Conservation (phyloP, 2,888 invertebrate genomes). For the Drosophila affinis region DNA sequence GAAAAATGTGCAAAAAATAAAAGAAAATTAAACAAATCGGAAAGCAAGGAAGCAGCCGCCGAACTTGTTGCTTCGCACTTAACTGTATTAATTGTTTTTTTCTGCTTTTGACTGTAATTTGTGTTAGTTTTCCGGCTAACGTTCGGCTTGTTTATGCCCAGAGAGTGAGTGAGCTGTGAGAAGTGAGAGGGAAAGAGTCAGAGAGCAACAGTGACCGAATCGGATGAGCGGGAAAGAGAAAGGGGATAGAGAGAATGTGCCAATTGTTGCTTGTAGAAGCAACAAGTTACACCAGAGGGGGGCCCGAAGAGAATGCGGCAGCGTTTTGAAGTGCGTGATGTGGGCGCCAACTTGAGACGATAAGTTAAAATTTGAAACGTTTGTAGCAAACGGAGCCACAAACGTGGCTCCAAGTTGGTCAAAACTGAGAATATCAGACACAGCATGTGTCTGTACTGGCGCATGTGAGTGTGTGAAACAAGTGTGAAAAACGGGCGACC, state of each 20-base stretch:
- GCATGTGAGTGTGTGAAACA: constrained; percentile 57
- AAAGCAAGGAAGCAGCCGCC: constrained; percentile 49
- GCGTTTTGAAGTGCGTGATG: constrained; percentile 29
- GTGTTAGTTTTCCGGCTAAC: constrained; percentile 62
- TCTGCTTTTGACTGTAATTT: constrained; percentile 51
- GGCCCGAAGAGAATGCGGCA: constrained; percentile 9
- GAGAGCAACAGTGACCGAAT: constrained; percentile 7
- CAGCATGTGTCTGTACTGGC: constrained; percentile 7
- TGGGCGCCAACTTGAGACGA: constrained; percentile 52
- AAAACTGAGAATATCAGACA: constrained; percentile 57
- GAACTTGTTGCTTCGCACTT: constrained; percentile 63
- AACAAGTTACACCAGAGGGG: constrained; percentile 55
- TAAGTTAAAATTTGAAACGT: constrained; percentile 65
- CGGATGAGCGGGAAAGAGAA: constrained; percentile 28
- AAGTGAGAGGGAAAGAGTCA: constrained; percentile 12
- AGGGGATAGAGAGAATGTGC: constrained; percentile 32
- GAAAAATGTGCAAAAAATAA: constrained; percentile 75
- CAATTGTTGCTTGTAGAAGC: constrained; percentile 74
- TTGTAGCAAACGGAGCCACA: constrained; percentile 25
- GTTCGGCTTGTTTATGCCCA: constrained; percentile 59
- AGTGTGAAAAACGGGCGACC: constrained; percentile 78
- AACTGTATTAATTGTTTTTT: constrained; percentile 67
- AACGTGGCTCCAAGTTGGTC: constrained; percentile 71
- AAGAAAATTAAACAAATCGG: constrained; percentile 67
- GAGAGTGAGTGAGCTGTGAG: constrained; percentile 31